Base-by-base conservation (phyloP, 1,140 invertebrate genomes). In the Tetragonula clypearis region DNA sequence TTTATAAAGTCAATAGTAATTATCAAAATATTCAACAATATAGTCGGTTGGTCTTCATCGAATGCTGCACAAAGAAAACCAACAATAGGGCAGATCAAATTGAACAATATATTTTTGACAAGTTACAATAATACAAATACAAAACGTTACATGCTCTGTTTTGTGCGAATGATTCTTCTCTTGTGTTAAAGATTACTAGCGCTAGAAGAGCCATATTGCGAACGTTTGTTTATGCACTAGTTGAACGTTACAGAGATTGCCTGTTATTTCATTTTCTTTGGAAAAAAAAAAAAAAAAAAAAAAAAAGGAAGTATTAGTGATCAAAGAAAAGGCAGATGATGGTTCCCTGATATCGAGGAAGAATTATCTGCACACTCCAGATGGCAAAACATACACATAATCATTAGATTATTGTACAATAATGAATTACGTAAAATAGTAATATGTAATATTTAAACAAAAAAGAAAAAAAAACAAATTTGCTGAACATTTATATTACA, bases 71-170 rank as follows among this genome's bases (percentile, higher is more conserved):
- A 91, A 93, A 90, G 19, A 81, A 78, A 94, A 93, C 92, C 93
- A 94, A 94, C 90, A 92, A 93, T 89, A 89, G 92, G 92, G 92
- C 92, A 92, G 90, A 88, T 89, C 83, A 94, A 93, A 94, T 94
- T 91, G 85, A 94, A 90, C 87, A 83, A 92, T 94, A 94, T 95
- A 94, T 94, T 95, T 95, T 94, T 95, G 93, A 94, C 92, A 95
- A 94, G 87, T 93, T 93, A 93, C 86, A 91, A 92, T 91, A 87
- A 90, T 84, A 91, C 82, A 86, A 79, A 91, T 93, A 92, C 84
- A 93, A 92, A 92, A 91, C 89, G 90, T 92, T 91, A 85, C 90
- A 88, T 89, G 84, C 75, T 92, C 87, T 90, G 90, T 86, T 74
- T 88, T 88, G 89, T 91, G 91, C 88, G 84, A 86, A 90, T 92